These are phyloP conservation scores for Ophraella communa DNA, from an alignment of 2,888 invertebrate genomes.

Conservation along the genomic window DNA sequence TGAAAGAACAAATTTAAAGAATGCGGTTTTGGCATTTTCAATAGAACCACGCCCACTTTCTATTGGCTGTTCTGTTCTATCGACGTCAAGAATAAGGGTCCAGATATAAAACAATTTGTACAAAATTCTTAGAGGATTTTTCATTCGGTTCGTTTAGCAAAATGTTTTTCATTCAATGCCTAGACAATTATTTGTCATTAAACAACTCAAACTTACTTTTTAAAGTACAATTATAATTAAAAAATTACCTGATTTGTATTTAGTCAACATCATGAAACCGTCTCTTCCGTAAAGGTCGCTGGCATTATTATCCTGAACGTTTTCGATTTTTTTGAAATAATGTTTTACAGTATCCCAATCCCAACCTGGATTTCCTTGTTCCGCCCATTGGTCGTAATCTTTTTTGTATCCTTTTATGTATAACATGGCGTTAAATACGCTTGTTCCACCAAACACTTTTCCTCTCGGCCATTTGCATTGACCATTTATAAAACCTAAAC, in stretches of 20 bases:
- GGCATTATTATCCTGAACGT: conserved; percentile 47
- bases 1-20: no score
- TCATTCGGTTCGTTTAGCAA: no score
- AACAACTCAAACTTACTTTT: no score
- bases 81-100: no score
- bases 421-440: conserved; percentile 70
- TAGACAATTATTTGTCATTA: no score
- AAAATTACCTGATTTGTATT: conserved; percentile 50
- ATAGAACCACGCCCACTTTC: no score
- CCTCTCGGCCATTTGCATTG: conserved; percentile 66
- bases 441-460: conserved; percentile 71
- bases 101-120: no score
- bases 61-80: no score
- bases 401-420: conserved; percentile 68
- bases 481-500: conserved; percentile 52
- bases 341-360: conserved; percentile 60
- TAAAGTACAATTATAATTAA: no score
- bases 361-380: conserved; percentile 69
- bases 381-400: conserved; percentile 72
- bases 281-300: conserved; percentile 55
- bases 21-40: no score
- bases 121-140: no score
- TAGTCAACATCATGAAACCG: conserved; percentile 61
- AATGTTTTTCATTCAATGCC: no score
- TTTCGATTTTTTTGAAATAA: conserved; percentile 59